Evolutionary conservation across 2,113 vertebrate species (phyloP), one percentile per base, ranked within the genome.

Genomic region (Australoheros scitulus): DNA sequence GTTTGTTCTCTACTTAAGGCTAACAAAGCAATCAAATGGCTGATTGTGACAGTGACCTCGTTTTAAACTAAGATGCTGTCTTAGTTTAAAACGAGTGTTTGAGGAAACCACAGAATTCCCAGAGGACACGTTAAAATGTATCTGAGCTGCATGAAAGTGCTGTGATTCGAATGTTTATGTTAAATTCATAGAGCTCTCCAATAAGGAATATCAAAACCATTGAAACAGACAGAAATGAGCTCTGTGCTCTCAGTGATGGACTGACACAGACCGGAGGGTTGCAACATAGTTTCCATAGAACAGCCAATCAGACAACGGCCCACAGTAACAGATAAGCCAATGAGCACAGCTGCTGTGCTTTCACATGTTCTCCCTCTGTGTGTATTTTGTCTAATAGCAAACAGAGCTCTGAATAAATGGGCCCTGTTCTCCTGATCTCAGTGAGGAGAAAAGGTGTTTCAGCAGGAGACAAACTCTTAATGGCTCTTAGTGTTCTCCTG

Each of bases 341-440:
- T 15, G 68, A 38, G 78, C 14, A 60, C 82, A 86, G 80, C 82
- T 82, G 87, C 65, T 76, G 77, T 1, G 14, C 50, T 85, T 89
- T 20, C 65, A 38, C 65, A 5, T 32, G 64, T 65, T 82, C 29
- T 61, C 59, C 60, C 20, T 11, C 5, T 4, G 5, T 61, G 17
- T 0, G 59, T 80, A 47, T 78, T 85, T 56, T 20, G 70, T 80
- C 74, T 83, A 29, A 81, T 5, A 74, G 87, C 58, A 89, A 89
- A 80, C 76, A 83, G 61, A 72, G 47, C 38, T 57, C 36, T 56
- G 64, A 36, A 59, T 72, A 22, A 61, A 78, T 52, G 36, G 55
- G 41, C 7, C 3, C 29, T 29, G 29, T 3, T 29, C 29, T 7
- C 3, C 29, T 15, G 20, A 29, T 80, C 59, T 68, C 26, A 6